Conservation (phyloP, 2,888 invertebrate genomes). For the Seladonia tumulorum region DNA sequence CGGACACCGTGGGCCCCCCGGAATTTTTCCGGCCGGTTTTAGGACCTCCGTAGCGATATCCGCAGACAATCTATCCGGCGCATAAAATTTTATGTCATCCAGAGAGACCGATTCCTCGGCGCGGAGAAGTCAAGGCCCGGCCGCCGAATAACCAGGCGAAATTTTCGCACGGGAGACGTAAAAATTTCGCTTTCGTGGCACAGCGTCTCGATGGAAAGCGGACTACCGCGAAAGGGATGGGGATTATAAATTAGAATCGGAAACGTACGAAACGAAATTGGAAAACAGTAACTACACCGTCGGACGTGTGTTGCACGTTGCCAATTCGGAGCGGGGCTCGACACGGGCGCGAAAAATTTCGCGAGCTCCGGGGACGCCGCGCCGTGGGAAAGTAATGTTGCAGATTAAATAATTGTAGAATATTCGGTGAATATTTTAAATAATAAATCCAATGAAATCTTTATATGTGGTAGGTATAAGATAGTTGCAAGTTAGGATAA, state of each 20-base stretch:
- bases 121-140: constrained; percentile 15
- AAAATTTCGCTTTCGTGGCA: constrained; percentile 42
- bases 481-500: no score
- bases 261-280: constrained; percentile 13
- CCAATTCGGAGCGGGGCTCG: neutral
- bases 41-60: constrained; percentile 18
- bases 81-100: constrained; percentile 68
- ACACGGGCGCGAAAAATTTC: neutral
- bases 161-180: constrained; percentile 51
- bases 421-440: no score
- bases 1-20: constrained; percentile 9
- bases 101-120: constrained; percentile 54
- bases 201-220: neutral
- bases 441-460: neutral
- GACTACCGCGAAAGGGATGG: neutral
- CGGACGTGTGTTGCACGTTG: neutral
- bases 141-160: constrained; percentile 40
- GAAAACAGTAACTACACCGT: neutral
- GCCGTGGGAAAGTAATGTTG: neutral
- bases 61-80: constrained; percentile 47
- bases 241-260: constrained; percentile 14
- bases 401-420: neutral
- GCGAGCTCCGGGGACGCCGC: neutral
- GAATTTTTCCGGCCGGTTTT: constrained; percentile 21
- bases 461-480: no score